A percentile compares a stretch with the other conserved stretches of the same genome.
phyloP scores from a whole-genome alignment of 2,113 vertebrate genomes.

The Xenopus borealis region DNA sequence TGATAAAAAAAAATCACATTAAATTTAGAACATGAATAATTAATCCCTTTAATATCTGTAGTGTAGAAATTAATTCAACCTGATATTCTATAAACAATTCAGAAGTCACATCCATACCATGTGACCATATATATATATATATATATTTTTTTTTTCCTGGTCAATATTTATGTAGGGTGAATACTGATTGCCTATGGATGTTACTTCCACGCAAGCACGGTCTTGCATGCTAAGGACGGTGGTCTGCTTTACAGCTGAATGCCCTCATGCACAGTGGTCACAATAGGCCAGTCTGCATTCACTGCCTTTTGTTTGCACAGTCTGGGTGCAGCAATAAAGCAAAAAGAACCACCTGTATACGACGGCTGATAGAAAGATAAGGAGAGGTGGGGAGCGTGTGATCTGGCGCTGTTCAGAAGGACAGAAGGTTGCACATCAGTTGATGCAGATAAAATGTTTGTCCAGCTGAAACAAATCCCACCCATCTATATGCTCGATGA shows the following conservation, averaged over 20 bases:
- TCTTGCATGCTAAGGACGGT: background rate
- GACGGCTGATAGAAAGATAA: conserved; percentile 53
- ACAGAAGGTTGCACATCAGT: conserved; percentile 24
- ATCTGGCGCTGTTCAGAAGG: conserved; percentile 43
- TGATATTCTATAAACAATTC: too few species aligned
- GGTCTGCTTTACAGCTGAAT: background rate
- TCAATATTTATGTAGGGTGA: too few species aligned
- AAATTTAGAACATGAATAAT: too few species aligned
- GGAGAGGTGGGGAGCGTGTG: conserved; percentile 35
- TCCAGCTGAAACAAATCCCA: conserved; percentile 61
- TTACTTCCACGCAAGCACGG: too few species aligned
- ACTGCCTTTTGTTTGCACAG: conserved; percentile 38
- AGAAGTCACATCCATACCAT: too few species aligned
- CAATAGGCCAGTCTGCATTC: conserved; percentile 12
- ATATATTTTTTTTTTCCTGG: too few species aligned
- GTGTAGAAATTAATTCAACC: too few species aligned
- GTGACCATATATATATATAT: too few species aligned
- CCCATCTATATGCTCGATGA: conserved; percentile 51
- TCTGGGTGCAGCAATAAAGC: conserved; percentile 41
- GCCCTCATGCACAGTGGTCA: conserved; percentile 3
- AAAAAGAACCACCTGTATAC: conserved; percentile 20
- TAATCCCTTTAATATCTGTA: too few species aligned
- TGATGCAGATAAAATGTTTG: conserved; percentile 53
- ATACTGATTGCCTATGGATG: too few species aligned
- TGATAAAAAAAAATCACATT: too few species aligned